Evolutionary conservation across 1,140 invertebrate species (phyloP), one percentile per base, ranked within the genome.

Genomic region (Euura saliciscinereae): DNA sequence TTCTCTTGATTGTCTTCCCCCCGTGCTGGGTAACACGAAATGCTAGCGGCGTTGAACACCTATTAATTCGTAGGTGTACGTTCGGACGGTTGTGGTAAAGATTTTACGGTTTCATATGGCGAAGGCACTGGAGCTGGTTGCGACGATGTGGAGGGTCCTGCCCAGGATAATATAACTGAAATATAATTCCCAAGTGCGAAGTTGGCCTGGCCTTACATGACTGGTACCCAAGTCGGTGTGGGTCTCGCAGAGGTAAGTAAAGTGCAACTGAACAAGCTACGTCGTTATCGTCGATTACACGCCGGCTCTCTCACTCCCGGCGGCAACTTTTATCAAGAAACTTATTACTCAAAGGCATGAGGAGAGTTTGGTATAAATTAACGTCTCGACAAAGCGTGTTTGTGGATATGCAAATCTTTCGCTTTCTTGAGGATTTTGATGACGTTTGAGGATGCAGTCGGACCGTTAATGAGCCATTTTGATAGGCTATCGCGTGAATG

Each of bases 231-330:
- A 59, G 51, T 3, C 8, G 13, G 51, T 11, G 43, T 10, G 65
- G 28, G 71, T n/a, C 6, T 59, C 11, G 64, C 6, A 44, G 64
- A 42, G 13, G 68, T n/a, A 59, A 70, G 67, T 67, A 69, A 74
- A 75, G 69, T 70, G 65, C 45, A 45, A 65, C 70, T 66, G 78
- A 80, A 80, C 77, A 80, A 80, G 69, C 73, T 74, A 43, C 69
- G 65, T 72, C 74, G 74, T 80, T 80, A 78, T 77, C 78, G 45
- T 46, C 45, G 8, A 42, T 64, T 65, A 43, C 44, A 51, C 46
- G 65, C 66, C 45, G 43, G 72, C 69, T 66, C 42, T 73, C 44
- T 73, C 6, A 65, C 66, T 42, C 69, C 69, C 66, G 70, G 64
- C 3, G 13, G 51, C 3, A 59, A 5, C 51, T 59, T 59, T 59